Evolutionary conservation across 1,140 invertebrate species (phyloP).

Genomic region (Apis florea): DNA sequence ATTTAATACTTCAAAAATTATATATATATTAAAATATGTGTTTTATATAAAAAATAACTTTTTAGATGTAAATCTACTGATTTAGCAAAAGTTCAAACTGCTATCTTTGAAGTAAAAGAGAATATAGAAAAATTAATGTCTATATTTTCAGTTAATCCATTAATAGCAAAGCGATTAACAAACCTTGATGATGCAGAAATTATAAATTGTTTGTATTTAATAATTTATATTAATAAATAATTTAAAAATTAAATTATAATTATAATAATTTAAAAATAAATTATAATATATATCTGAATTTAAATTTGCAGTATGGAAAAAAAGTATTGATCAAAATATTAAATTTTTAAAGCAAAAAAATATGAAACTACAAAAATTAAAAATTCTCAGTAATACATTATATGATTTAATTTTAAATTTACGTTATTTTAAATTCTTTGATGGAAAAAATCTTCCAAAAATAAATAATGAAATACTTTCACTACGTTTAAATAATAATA

Average conservation of each 20-base stretch:
- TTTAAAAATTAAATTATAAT: neutral
- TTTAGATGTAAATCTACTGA: conserved; percentile 39
- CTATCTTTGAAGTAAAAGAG: conserved; percentile 61
- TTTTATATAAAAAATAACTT: conserved; percentile 38
- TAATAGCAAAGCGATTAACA: conserved; percentile 54
- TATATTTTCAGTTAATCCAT: conserved; percentile 43
- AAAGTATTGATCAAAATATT: conserved; percentile 40
- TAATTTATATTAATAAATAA: neutral
- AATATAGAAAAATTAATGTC: conserved; percentile 44
- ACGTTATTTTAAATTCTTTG: conserved; percentile 50
- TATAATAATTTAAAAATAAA: neutral
- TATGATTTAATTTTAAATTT: conserved; percentile 54
- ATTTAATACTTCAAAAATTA: conserved; percentile 7
- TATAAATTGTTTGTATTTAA: conserved; percentile 58
- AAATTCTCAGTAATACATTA: conserved; percentile 48
- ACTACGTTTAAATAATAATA: conserved; percentile 42
- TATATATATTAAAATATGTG: conserved; percentile 33
- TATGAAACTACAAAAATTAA: conserved; percentile 45
- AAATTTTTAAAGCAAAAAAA: conserved; percentile 40
- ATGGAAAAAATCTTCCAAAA: conserved; percentile 56
- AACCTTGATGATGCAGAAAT: conserved; percentile 65
- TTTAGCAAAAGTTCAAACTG: conserved; percentile 14
- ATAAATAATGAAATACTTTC: conserved; percentile 38
- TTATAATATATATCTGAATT: neutral
- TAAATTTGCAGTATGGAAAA: conserved; percentile 68